Conservation (phyloP, 2,113 vertebrate species). For the Oryzias curvinotus region DNA sequence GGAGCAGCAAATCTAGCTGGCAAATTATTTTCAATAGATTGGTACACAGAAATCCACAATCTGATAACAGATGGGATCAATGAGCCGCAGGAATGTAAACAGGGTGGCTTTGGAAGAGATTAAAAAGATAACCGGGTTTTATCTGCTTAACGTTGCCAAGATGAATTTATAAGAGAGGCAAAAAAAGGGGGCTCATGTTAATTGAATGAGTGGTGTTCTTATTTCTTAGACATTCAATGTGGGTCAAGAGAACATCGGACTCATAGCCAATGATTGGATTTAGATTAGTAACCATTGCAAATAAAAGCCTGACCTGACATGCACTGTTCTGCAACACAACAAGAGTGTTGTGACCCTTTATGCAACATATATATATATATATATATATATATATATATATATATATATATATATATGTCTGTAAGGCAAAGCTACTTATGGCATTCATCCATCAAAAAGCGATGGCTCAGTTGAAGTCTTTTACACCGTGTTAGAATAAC, state of each 20-base stretch:
- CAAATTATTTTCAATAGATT: neutral
- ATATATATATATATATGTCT: conserved; percentile 53
- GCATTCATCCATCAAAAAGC: conserved; percentile 35
- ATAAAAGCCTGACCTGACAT: conserved; percentile 28
- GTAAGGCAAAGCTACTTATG: conserved; percentile 34
- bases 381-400: conserved; percentile 46
- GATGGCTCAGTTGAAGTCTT: conserved; percentile 11
- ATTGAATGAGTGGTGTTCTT: conserved; percentile 6
- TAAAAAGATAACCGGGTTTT: conserved; percentile 50
- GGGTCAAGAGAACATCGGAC: conserved; percentile 1
- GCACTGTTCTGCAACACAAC: conserved; percentile 7
- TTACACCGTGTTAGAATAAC: neutral
- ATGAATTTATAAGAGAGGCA: conserved; percentile 34
- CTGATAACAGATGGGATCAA: conserved; percentile 21
- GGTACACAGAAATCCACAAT: conserved; percentile 17
- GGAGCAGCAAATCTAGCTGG: neutral
- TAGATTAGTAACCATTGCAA: conserved; percentile 28
- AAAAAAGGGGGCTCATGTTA: conserved; percentile 22
- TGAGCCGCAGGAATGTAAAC: conserved; percentile 18
- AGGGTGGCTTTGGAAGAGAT: conserved; percentile 34
- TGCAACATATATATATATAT: no score
- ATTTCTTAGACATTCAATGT: conserved; percentile 10
- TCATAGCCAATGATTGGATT: conserved; percentile 9
- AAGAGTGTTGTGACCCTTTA: no score
- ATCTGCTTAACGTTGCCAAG: conserved; percentile 58